phyloP scores from a whole-genome alignment of 2,888 invertebrate genomes.

The Dromius quadrimaculatus region DNA sequence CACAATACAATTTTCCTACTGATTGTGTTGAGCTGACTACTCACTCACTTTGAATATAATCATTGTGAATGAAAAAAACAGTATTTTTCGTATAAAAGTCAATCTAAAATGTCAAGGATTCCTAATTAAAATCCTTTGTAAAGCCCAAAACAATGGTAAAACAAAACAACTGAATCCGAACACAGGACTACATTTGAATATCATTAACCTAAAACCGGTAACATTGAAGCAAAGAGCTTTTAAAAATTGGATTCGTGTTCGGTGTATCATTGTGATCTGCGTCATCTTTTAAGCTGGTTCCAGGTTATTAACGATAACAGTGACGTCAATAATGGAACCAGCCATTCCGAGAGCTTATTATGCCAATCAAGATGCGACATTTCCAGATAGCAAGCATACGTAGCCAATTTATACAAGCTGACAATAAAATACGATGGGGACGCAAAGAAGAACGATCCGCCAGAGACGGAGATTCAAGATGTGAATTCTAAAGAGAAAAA shows the following conservation, averaged over 20 bases:
- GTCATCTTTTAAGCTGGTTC: slow-evolving; percentile 33
- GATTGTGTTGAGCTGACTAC: too few relatives aligned
- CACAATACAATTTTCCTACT: too few relatives aligned
- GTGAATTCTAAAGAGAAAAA: neutral
- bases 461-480: neutral
- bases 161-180: neutral
- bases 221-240: neutral
- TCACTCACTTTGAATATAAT: too few relatives aligned
- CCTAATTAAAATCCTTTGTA: too few relatives aligned
- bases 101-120: too few relatives aligned
- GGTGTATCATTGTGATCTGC: slow-evolving; percentile 27
- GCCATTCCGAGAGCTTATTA: slow-evolving; percentile 39
- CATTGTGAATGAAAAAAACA: too few relatives aligned
- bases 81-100: too few relatives aligned
- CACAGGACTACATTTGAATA: slow-evolving; percentile 1
- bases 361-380: slow-evolving; percentile 42
- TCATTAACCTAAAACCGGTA: slow-evolving; percentile 33
- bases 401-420: slow-evolving; percentile 30
- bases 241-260: slow-evolving; percentile 24
- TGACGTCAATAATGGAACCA: slow-evolving; percentile 40
- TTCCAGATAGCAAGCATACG: slow-evolving; percentile 21
- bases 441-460: neutral
- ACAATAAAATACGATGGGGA: slow-evolving; percentile 34
- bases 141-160: neutral
- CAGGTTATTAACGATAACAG: slow-evolving; percentile 26